Base-by-base conservation (phyloP, 2,113 vertebrate species). In the Hippocampus guttulatus region DNA sequence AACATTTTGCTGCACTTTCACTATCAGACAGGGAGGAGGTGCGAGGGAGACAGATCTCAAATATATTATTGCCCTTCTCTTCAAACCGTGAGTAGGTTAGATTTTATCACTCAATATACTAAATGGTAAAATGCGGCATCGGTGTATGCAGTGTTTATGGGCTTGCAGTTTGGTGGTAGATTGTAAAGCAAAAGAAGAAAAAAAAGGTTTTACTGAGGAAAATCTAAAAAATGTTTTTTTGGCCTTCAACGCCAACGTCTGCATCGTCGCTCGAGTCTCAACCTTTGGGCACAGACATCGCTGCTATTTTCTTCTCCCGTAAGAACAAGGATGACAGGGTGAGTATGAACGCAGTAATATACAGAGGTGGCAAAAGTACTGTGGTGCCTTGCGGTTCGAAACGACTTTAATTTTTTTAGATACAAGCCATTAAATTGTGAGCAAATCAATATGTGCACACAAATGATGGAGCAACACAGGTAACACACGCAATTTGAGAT, bases 241-340 rank as follows among this genome's bases (percentile, higher is more conserved):
- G 78, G 75, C 69, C 76, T 79, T 85, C 78, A 69, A 75, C 41
- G 69, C 73, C 78, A 79, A 45, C 63, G 74, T 67, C 74, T 83
- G 76, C 71, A 83, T 83, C 75, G 72, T 81, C 78, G 72, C 68
- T 64, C 72, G 69, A 69, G 69, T 67, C 67, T 65, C 52, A 73
- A 78, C 74, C 84, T 79, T 81, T 79, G 64, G 51, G 67, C 55
- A 23, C 64, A 73, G 65, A 40, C 25, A 65, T 45, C 60, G 72
- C 58, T 61, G 66, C 71, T 70, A 71, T 27, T 60, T 75, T 69
- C 41, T 58, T 54, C 49, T 45, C 64, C 40, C 43, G 14, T 3
- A 43, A 60, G 52, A 70, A 57, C 23, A 72, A 69, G 9, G 23
- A 68, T 54, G n/a, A 27, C 8, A 8, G 14, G 11, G 7, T 51